phyloP scores from a whole-genome alignment of 2,888 invertebrate genomes.

The Trichogramma evanescens region DNA sequence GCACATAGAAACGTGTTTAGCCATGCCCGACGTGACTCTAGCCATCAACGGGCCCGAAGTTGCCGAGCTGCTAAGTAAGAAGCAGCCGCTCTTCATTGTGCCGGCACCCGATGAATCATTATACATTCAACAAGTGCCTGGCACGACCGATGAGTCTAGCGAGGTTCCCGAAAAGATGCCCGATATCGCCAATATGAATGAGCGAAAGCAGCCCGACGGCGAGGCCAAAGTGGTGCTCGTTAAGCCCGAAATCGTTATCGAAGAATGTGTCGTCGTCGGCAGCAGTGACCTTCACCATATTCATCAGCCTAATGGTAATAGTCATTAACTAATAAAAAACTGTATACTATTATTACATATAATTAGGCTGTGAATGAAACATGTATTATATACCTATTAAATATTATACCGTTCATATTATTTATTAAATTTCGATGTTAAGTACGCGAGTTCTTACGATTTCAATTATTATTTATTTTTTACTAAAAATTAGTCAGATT shows the following conservation, averaged over 20 bases:
- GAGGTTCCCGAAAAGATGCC: conserved; percentile 32
- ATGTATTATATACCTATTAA: no score
- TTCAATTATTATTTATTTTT: no score
- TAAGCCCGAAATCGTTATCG: neutral
- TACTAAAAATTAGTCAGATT: no score
- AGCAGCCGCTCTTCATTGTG: neutral
- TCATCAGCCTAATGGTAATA: neutral
- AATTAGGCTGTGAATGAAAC: no score
- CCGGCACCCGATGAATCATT: no score
- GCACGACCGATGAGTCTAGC: no score
- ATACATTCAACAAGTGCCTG: no score
- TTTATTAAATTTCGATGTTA: no score
- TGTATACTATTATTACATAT: no score
- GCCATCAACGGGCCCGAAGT: conserved; percentile 33
- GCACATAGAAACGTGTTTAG: conserved; percentile 38
- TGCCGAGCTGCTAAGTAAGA: conserved; percentile 12
- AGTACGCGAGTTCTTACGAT: no score
- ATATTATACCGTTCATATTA: no score
- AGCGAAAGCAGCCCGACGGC: conserved; percentile 39
- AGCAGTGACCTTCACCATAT: neutral
- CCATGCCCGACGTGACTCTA: conserved; percentile 43
- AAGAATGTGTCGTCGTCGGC: neutral
- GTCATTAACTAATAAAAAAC: neutral
- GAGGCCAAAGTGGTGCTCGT: conserved; percentile 26
- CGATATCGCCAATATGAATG: conserved; percentile 41